Evolutionary conservation across 2,888 invertebrate species (phyloP), one percentile per base, ranked within the genome.

Genomic region (Nomada hirtipes): DNA sequence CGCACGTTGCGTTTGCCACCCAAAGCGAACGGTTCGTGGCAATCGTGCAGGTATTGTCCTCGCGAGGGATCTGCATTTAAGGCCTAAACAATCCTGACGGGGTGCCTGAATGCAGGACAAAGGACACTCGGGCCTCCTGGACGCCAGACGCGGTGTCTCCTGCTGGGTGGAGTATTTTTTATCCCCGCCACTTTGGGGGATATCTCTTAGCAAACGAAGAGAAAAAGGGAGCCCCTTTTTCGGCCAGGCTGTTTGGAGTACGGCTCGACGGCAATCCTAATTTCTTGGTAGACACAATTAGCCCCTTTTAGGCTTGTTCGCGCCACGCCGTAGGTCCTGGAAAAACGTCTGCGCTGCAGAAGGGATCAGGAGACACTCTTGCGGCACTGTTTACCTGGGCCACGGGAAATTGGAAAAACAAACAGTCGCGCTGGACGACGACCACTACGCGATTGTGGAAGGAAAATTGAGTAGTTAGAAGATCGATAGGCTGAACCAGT

Each of bases 31-130:
- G 64, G 71, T 68, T 70, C 64, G 61, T 76, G 75, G 70, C 79
- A 59, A 69, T 80, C 77, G 60, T 18, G 63, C 74, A 69, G 60
- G 64, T 80, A 84, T 86, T 88, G 83, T 87, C 69, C 79, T 52
- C 68, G 65, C 82, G 70, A 72, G 61, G 86, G 85, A 91, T 92
- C 91, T 91, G 92, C 91, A 91, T 92, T 86, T 87, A 78, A 76
- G 87, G 83, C 70, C 82, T 87, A 89, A 91, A 91, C 90, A 88
- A 81, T 86, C 85, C 82, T 89, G 85, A 86, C 86, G 87, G 89
- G 89, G 86, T 42, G 83, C 76, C 84, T 72, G 42, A n/a, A 4
- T 29, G 60, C 80, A 29, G 76, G 70, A 89, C 83, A 89, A 88
- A 84, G 75, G 76, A 26, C 50, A 67, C 44, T 44, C 18, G 29